Evolutionary conservation across 2,888 invertebrate species (phyloP).

Genomic region (Didymodactylos carnosus): DNA sequence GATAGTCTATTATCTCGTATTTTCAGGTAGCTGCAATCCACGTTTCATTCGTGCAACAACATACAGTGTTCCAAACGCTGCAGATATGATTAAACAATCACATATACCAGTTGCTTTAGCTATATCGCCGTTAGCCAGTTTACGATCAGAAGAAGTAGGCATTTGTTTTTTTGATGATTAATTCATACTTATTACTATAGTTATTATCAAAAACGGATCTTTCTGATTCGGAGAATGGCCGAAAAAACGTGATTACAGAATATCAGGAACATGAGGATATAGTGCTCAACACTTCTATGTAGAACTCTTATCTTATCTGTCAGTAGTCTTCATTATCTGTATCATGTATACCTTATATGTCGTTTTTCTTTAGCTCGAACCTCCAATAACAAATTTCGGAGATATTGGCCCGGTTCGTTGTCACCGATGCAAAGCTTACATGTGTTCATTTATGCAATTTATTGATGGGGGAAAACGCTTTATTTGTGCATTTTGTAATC

Average conservation of each 20-base stretch:
- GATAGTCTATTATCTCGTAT: too few relatives aligned
- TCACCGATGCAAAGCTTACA: constrained; percentile 90
- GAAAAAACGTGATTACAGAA: too few relatives aligned
- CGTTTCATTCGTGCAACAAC: constrained; percentile 70
- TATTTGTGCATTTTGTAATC: constrained; percentile 84
- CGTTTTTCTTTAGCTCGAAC: constrained; percentile 24
- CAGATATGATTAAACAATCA: constrained; percentile 72
- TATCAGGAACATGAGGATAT: too few relatives aligned
- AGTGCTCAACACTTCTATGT: background rate
- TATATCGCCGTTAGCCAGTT: constrained; percentile 67
- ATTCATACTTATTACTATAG: too few relatives aligned
- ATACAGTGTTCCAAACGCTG: constrained; percentile 81
- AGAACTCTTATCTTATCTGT: background rate
- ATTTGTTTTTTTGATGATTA: too few relatives aligned
- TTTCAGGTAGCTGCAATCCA: constrained; percentile 21
- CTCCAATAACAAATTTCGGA: constrained; percentile 71
- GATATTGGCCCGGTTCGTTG: constrained; percentile 84
- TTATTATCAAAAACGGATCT: too few relatives aligned
- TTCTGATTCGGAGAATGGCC: too few relatives aligned
- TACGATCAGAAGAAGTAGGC: constrained; percentile 38
- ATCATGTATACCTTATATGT: background rate
- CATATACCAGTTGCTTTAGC: constrained; percentile 78
- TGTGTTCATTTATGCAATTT: constrained; percentile 97
- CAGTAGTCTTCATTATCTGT: constrained; percentile 1
- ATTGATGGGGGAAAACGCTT: constrained; percentile 87